phyloP scores from a whole-genome alignment of 2,888 invertebrate species.

The Sepioteuthis lessoniana region DNA sequence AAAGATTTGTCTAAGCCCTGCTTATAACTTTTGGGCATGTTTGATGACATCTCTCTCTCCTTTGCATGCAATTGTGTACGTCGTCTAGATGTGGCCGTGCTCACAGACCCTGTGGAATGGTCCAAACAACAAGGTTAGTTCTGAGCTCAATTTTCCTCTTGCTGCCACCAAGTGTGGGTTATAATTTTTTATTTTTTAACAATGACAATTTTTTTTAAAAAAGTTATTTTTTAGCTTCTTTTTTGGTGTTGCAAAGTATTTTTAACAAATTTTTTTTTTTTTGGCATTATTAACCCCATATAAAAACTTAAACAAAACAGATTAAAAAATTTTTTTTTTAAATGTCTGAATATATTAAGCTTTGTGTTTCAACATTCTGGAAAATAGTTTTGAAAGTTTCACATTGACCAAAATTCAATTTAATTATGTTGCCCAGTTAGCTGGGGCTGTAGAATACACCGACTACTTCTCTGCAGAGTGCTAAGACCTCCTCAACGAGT shows the following conservation, averaged over 20 bases:
- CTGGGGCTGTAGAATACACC: too few species aligned
- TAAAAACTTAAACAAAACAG: too few species aligned
- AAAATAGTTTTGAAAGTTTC: too few species aligned
- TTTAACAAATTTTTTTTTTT: background rate
- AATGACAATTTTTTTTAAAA: too few species aligned
- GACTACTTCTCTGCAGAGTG: too few species aligned
- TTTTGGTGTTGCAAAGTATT: background rate
- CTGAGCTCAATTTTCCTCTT: background rate
- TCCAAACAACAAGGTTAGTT: constrained; percentile 47
- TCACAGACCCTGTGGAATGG: constrained; percentile 35
- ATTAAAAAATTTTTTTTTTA: too few species aligned
- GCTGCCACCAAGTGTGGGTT: constrained; percentile 7
- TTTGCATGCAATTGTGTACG: constrained; percentile 47
- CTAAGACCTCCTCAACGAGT: too few species aligned
- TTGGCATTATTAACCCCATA: background rate
- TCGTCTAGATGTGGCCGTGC: constrained; percentile 43
- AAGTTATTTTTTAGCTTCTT: background rate
- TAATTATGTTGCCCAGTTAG: too few species aligned
- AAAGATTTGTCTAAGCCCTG: background rate
- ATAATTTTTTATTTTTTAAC: background rate
- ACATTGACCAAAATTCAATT: too few species aligned
- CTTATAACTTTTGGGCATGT: background rate
- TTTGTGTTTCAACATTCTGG: too few species aligned
- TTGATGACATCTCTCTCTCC: constrained; percentile 39
- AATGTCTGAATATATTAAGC: too few species aligned